Base-by-base conservation (phyloP, 2,797 vertebrate species). In the Emydoidea blandingii region DNA sequence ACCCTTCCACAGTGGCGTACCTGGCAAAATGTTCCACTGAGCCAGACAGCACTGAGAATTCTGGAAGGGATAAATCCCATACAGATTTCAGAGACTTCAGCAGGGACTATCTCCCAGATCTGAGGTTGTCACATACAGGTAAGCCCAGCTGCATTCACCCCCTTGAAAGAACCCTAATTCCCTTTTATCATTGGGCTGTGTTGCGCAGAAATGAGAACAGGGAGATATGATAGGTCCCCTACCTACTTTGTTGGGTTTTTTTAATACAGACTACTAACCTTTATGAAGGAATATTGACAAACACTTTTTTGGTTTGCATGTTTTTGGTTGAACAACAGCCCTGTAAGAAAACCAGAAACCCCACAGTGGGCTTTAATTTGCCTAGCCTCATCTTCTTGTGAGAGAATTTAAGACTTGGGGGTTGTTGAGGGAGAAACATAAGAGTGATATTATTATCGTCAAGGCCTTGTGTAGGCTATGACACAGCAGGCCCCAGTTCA, bases 1-100 rank as follows among this genome's bases (percentile, higher is more conserved):
- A 27, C 23, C 23, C 5, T 44, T 27, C 72, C 11, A 27, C 6
- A 14, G 6, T 74, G 72, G 12, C 3, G 6, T 74, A 27, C 12
- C 23, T 74, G 25, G 23, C 37, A 44, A 41, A 74, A 74, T 8
- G 25, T 41, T 44, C 41, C 41, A 25, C 10, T 74, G 21, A 74
- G n/a, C 59, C 47, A 89, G 85, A 90, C n/a, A 83, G 76, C 62
- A 88, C 5, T 84, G 47, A 50, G 3, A 52, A 85, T 91, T 84
- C 37, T 85, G 54, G 41, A 52, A 86, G 90, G 49, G n/a, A 81
- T 89, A 91, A 86, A 83, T 56, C 19, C 23, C 31, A 0, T 12
- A 91, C 47, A 6, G 81, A 31, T 80, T 94, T 89, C 81, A 91
- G 91, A 91, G 34, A 2, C 2, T 82, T 3, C 3, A 25, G 16